Base-by-base conservation (phyloP, 2,113 vertebrate species). In the Rhinolophus sinicus region DNA sequence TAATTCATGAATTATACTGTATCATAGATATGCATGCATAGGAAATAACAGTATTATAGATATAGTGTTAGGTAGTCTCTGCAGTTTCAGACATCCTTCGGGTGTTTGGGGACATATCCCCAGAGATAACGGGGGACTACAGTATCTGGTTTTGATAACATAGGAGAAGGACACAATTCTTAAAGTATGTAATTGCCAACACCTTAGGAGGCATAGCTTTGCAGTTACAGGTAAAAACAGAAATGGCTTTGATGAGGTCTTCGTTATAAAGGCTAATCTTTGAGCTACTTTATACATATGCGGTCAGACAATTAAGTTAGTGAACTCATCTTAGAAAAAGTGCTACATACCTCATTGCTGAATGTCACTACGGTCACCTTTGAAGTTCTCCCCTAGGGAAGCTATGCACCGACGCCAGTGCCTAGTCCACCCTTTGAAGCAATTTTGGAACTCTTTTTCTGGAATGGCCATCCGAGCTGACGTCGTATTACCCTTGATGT, bases 151-250 rank as follows among this genome's bases (percentile, higher is more conserved):
- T 94, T 77, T 67, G 54, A 56, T 88, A 40, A 65, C 60, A 72
- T 6, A 62, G n/a, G 47, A 93, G 24, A 38, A 89, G 33, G 44
- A 93, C 13, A 70, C 26, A 65, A 12, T 90, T 90, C 62, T 94
- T 84, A 77, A 96, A 83, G 24, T 87, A 77, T 28, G 26, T 56
- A 54, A 81, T 84, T 86, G 60, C 15, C 54, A 33, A 91, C 92
- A 58, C 60, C 86, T 91, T 73, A 58, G 89, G 54, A 94, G 54
- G 35, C 33, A 78, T 26, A 88, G 24, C 6, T n/a, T 5, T 73
- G n/a, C 38, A 47, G 67, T 93, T 93, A 65, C 22, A 72, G 69
- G 50, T 6, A 54, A 28, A 81, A 89, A 54, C 22, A 93, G 65
- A 60, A 94, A 73, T 30, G 47, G 24, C 8, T 76, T 90, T 28